A percentile compares a stretch with the other conserved stretches of the same genome.
Conservation (phyloP, 2,113 vertebrate species). For the Sylvia atricapilla region DNA sequence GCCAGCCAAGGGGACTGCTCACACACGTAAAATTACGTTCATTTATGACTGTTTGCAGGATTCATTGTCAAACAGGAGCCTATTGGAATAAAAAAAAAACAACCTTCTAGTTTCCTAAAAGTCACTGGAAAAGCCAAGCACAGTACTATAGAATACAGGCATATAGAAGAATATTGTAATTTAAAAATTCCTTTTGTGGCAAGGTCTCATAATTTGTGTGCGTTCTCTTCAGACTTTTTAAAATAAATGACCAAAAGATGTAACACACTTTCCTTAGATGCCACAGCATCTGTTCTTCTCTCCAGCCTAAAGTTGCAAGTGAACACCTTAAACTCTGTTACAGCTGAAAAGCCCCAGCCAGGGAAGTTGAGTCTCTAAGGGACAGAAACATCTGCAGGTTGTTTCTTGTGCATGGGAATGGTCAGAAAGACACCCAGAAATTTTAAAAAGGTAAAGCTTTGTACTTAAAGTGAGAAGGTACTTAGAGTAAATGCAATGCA, state of each 20-base stretch:
- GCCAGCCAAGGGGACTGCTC: not conserved
- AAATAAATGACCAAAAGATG: not conserved
- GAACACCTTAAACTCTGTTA: not conserved
- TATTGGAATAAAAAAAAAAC: not conserved
- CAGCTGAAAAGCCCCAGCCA: not conserved
- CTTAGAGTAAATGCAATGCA: slow-evolving; percentile 32
- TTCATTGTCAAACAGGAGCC: not conserved
- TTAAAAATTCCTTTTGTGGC: not conserved
- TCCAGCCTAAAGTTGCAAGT: not conserved
- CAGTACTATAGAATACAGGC: not conserved
- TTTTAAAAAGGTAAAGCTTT: not conserved
- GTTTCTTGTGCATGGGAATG: not conserved
- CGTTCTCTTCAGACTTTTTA: not conserved
- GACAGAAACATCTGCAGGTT: not conserved
- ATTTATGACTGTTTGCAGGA: not conserved
- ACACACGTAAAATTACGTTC: not conserved
- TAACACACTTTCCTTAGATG: not conserved
- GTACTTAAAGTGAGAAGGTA: not conserved
- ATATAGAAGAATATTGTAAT: not conserved
- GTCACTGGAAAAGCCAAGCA: not conserved
- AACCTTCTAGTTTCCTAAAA: not conserved
- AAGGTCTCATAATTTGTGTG: not conserved
- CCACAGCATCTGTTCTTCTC: not conserved
- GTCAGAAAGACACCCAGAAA: not conserved
- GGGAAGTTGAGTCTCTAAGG: not conserved